A percentile compares a stretch with the other conserved stretches of the same genome.
phyloP scores from a whole-genome alignment of 2,888 invertebrate species.

The Metalampra italica region DNA sequence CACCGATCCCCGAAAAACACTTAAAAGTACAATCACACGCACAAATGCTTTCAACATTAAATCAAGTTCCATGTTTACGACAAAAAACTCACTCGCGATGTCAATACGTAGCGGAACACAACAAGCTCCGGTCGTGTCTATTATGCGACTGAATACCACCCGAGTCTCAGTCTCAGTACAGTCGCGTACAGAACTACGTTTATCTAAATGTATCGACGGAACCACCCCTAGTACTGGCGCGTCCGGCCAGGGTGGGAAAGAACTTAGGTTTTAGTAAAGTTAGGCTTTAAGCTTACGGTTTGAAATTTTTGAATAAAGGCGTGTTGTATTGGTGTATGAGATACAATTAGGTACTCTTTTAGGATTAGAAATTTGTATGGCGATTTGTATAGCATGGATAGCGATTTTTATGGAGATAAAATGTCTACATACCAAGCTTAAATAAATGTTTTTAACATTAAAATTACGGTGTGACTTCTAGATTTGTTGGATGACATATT shows the following conservation, averaged over 20 bases:
- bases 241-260: conserved; percentile 5
- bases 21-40: neutral
- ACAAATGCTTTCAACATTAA: conserved; percentile 3
- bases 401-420: no score
- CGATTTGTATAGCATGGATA: no score
- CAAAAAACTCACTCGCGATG: conserved; percentile 1
- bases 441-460: no score
- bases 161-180: neutral
- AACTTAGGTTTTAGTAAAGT: conserved; percentile 4
- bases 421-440: no score
- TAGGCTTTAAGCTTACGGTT: neutral
- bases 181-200: conserved; percentile 10
- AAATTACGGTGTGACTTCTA: no score
- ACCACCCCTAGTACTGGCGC: conserved; percentile 5
- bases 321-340: neutral
- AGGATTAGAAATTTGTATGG: no score
- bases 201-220: conserved; percentile 11
- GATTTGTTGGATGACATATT: no score
- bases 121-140: conserved; percentile 19
- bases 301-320: neutral
- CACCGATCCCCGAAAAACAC: conserved; percentile 1
- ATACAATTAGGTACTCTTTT: no score
- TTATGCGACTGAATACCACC: conserved; percentile 26
- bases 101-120: conserved; percentile 13
- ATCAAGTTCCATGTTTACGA: conserved; percentile 2